Percentiles rank a stretch among this genome's conserved stretches.
phyloP scores from a whole-genome alignment of 2,888 invertebrate genomes.

The Fissipunctia ypsillon region DNA sequence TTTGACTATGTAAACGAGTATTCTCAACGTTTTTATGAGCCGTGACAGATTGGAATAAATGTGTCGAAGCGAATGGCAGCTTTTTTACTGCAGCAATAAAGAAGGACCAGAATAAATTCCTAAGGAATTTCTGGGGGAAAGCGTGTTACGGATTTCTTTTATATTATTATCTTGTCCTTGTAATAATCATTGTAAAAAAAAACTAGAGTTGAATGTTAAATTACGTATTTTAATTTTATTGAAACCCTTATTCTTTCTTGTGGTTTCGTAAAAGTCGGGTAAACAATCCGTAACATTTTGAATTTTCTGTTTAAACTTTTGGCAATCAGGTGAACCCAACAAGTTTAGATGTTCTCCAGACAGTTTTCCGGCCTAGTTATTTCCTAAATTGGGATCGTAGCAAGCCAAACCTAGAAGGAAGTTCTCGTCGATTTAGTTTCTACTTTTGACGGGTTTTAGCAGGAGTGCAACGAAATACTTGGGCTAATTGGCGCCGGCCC shows the following conservation, averaged over 20 bases:
- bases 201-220: slow-evolving; percentile 20
- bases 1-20: slow-evolving; percentile 76
- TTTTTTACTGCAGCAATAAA: slow-evolving; percentile 62
- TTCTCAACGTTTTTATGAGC: slow-evolving; percentile 75
- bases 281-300: neutral
- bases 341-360: slow-evolving; percentile 35
- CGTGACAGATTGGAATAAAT: slow-evolving; percentile 78
- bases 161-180: slow-evolving; percentile 35
- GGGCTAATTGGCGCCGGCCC: slow-evolving; percentile 77
- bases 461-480: slow-evolving; percentile 69
- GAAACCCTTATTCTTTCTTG: neutral
- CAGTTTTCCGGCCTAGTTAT: slow-evolving; percentile 24
- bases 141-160: slow-evolving; percentile 38
- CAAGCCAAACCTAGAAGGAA: slow-evolving; percentile 36
- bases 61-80: slow-evolving; percentile 66
- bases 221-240: slow-evolving; percentile 14
- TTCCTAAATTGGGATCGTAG: slow-evolving; percentile 41
- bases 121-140: slow-evolving; percentile 40
- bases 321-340: slow-evolving; percentile 18
- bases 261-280: neutral
- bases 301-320: slow-evolving; percentile 28
- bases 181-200: slow-evolving; percentile 40
- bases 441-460: slow-evolving; percentile 67
- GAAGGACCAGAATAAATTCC: slow-evolving; percentile 50
- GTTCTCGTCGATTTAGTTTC: slow-evolving; percentile 63